Evolutionary conservation across 2,797 vertebrate species (phyloP).

Genomic region (Urosaurus nigricauda): DNA sequence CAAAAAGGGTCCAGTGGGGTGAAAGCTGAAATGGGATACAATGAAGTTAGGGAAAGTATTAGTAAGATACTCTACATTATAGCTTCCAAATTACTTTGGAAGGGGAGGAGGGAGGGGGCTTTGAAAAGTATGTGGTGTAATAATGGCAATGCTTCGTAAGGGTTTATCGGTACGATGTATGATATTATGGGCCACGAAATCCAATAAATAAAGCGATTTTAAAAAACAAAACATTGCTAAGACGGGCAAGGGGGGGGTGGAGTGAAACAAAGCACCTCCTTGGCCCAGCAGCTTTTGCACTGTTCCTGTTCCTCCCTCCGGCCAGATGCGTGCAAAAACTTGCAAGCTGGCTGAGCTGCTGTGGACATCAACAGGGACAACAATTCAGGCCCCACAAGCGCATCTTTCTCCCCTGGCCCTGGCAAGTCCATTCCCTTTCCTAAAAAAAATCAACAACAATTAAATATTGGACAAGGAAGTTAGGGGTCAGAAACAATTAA

Average conservation of each 20-base stretch:
- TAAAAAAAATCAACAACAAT: background rate
- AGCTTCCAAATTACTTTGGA: no score
- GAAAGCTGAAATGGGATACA: no score
- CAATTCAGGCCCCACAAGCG: background rate
- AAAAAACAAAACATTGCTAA: conserved; percentile 8
- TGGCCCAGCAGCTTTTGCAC: background rate
- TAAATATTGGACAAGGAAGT: background rate
- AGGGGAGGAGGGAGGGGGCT: no score
- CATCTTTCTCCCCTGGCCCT: no score
- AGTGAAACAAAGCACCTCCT: conserved; percentile 9
- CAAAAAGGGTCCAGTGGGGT: no score
- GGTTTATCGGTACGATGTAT: no score
- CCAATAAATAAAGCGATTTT: no score
- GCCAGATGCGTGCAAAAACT: conserved; percentile 33
- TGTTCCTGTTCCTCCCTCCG: background rate
- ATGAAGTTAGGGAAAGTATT: no score
- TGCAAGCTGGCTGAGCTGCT: conserved; percentile 11
- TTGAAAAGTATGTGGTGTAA: no score
- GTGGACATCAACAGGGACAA: conserved; percentile 3
- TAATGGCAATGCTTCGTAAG: no score
- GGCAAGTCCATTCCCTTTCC: background rate
- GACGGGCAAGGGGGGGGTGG: conserved; percentile 2
- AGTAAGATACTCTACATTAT: no score
- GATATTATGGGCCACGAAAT: no score
- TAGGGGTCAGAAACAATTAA: background rate